Base-by-base conservation (phyloP, 2,888 invertebrate species). In the Tromatobia lineatoria region DNA sequence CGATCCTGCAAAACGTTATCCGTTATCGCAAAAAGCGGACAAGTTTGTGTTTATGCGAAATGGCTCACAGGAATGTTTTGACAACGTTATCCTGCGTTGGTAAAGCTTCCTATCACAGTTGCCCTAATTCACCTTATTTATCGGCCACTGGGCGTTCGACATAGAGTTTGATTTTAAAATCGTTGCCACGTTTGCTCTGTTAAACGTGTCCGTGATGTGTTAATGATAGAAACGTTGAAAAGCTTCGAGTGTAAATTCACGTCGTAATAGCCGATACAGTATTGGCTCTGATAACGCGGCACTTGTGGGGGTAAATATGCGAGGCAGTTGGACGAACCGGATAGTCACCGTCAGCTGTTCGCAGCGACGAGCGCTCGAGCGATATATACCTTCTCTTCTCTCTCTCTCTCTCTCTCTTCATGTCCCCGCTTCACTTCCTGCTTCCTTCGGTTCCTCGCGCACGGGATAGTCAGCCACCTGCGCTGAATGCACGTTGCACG, bases 341-440 rank as follows among this genome's bases (percentile, higher is more conserved):
- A 79, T 59, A 73, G 29, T 18, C n/a, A 45, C 13, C 61, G 79
- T 80, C 71, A 76, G 75, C 75, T 80, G 79, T 75, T 80, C 71
- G 57, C 2, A 59, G 70, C 66, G 18, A 64, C 11, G 18, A 64
- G 25, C 42, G 66, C 66, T 70, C 11, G 38, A 64, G 73, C 54
- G 29, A 57, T 77, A 18, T 67, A 38, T 29, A 13, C n/a, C n/a
- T n/a, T 25, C 45, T 52, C 34, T 34, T 29, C 23, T n/a, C 42
- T 50, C 42, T n/a, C 50, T 29, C n/a, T n/a, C n/a, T n/a, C n/a
- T 29, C 23, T n/a, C 42, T 50, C 42, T n/a, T 42, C 18, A 7
- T 29, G 13, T 6, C 25, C n/a, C 8, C 59, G 38, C 29, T 67
- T 25, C 76, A 8, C 67, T 67, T 69, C 54, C 67, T n/a, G 45